These are phyloP conservation scores for Vanessa cardui DNA, from an alignment of 2,888 invertebrate species.

Conservation along the genomic window DNA sequence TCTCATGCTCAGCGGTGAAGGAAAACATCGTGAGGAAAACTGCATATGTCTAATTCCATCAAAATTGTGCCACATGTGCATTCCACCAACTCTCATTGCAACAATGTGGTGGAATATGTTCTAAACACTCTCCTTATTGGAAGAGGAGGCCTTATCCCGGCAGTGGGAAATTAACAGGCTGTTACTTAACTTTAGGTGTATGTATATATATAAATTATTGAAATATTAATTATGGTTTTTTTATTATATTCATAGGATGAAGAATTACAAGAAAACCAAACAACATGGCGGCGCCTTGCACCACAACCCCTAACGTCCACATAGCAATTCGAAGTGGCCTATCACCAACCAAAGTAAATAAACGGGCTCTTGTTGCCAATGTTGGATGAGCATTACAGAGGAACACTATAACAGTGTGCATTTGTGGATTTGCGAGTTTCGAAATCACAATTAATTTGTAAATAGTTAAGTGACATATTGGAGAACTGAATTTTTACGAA, in stretches of 20 bases:
- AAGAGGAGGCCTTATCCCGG: too few species aligned
- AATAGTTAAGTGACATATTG: constrained; percentile 1
- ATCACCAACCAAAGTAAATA: constrained; percentile 17
- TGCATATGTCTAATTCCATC: too few species aligned
- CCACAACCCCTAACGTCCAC: constrained; percentile 69
- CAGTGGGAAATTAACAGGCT: too few species aligned
- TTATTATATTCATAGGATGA: constrained; percentile 59
- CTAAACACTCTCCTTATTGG: too few species aligned
- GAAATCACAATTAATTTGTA: constrained; percentile 6
- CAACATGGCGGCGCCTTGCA: constrained; percentile 72
- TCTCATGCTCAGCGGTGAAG: too few species aligned
- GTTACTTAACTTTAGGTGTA: too few species aligned
- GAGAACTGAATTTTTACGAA: neutral
- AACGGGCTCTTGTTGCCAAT: neutral
- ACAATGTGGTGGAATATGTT: too few species aligned
- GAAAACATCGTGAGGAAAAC: too few species aligned
- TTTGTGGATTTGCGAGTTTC: neutral
- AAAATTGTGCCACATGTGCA: too few species aligned
- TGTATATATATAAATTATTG: too few species aligned
- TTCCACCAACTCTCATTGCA: too few species aligned
- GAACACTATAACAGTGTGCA: neutral
- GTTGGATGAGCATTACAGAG: neutral
- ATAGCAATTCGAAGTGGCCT: constrained; percentile 50
- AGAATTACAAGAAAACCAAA: constrained; percentile 57
- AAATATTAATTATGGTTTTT: neutral